A percentile compares a stretch with the other conserved stretches of the same genome.
Evolutionary conservation across 2,113 vertebrate species (phyloP).

Genomic region (Crypturellus undulatus): DNA sequence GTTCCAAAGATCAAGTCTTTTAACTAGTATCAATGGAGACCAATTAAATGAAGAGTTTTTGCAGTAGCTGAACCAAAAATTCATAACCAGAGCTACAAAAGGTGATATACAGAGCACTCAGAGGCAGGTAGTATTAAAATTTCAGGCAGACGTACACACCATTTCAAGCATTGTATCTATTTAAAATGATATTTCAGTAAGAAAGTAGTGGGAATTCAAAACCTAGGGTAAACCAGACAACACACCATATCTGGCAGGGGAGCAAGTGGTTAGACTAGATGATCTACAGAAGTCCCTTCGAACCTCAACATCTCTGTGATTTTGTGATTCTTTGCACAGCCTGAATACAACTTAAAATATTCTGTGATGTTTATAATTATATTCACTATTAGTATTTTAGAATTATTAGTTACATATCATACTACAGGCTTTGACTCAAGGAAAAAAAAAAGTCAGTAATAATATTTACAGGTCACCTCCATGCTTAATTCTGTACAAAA

Average conservation of each 20-base stretch:
- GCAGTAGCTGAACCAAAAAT: neutral
- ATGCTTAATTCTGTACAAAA: neutral
- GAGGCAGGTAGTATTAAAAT: neutral
- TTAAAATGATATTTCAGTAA: neutral
- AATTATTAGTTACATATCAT: neutral
- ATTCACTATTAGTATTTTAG: neutral
- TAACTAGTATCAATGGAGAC: neutral
- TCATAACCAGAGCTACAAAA: neutral
- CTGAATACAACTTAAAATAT: neutral
- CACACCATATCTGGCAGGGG: accelerated
- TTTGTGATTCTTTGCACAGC: neutral
- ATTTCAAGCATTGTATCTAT: neutral
- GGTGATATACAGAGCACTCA: neutral
- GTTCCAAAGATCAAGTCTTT: neutral
- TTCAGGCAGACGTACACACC: neutral
- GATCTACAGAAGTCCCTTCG: neutral
- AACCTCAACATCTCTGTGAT: neutral
- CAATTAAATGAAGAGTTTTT: neutral
- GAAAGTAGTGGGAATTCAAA: neutral
- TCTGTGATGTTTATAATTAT: neutral
- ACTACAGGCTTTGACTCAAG: neutral
- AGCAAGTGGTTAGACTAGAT: neutral
- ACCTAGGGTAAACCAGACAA: neutral
- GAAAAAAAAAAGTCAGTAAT: neutral
- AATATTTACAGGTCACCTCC: neutral